Conservation (phyloP, 2,888 invertebrate species). For the Noctuana brunneofusca region DNA sequence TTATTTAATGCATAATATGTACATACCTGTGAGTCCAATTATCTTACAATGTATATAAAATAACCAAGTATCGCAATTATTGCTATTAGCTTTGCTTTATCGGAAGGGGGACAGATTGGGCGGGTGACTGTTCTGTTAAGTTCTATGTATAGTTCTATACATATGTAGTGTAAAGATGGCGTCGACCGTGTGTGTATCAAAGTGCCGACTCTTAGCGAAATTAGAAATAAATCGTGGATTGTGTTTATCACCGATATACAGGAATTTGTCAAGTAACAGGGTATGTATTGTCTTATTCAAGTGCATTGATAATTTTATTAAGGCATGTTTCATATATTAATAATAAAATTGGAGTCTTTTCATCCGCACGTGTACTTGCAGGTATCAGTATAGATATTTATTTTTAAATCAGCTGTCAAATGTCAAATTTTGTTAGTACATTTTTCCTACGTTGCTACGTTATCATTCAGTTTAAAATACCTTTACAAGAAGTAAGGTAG, state of each 20-base stretch:
- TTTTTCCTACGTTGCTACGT: constrained; percentile 1
- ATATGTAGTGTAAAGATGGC: constrained; percentile 79
- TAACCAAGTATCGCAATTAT: neutral
- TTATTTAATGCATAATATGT: neutral
- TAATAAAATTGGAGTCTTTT: constrained; percentile 55
- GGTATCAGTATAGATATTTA: constrained; percentile 54
- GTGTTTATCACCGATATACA: constrained; percentile 79
- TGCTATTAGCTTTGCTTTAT: neutral
- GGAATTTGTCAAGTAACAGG: constrained; percentile 77
- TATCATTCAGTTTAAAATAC: neutral
- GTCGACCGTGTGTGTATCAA: constrained; percentile 84
- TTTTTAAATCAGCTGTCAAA: constrained; percentile 67
- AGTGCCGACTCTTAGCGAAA: constrained; percentile 83
- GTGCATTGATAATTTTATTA: constrained; percentile 44
- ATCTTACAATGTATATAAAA: neutral
- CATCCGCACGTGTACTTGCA: constrained; percentile 62
- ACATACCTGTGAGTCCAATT: neutral
- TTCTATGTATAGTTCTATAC: constrained; percentile 1
- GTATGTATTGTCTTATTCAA: constrained; percentile 60
- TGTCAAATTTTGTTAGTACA: constrained; percentile 48
- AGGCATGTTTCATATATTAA: constrained; percentile 61
- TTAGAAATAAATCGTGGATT: constrained; percentile 84
- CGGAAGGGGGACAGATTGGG: constrained; percentile 35
- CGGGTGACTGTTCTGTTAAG: constrained; percentile 37
- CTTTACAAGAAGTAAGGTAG: neutral